Evolutionary conservation across 2,797 vertebrate genomes (phyloP).

Genomic region (Tangara arthus): DNA sequence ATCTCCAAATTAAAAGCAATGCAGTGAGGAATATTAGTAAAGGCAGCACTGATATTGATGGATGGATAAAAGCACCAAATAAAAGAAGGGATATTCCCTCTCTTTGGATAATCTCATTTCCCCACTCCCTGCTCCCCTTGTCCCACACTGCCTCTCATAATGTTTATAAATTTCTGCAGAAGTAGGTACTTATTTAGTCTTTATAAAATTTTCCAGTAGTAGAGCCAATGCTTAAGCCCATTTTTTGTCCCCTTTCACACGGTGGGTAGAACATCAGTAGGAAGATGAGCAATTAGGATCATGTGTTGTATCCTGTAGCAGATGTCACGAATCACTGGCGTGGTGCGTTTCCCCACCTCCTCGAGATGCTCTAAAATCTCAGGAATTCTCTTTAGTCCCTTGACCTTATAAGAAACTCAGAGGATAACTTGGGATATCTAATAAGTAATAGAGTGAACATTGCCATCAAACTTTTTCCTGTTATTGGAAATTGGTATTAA

Average conservation of each 20-base stretch:
- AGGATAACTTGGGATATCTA: not conserved
- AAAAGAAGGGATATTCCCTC: not conserved
- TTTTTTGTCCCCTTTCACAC: not conserved
- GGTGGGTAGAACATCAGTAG: not conserved
- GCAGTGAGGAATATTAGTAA: constrained; percentile 62
- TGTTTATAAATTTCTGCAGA: not conserved
- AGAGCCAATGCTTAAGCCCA: not conserved
- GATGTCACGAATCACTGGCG: not conserved
- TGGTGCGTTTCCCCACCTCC: not conserved
- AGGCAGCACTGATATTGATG: constrained; percentile 46
- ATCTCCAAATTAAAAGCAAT: constrained; percentile 48
- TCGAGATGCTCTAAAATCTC: not conserved
- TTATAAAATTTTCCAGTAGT: not conserved
- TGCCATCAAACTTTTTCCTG: not conserved
- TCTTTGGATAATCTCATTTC: constrained; percentile 2
- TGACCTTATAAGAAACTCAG: not conserved
- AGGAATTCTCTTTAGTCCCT: not conserved
- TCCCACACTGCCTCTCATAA: not conserved
- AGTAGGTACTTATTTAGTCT: not conserved
- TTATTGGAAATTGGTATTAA: not conserved
- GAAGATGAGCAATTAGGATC: not conserved
- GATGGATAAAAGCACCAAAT: not conserved
- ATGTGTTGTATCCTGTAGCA: not conserved
- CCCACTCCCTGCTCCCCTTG: not conserved
- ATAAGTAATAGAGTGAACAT: not conserved